Evolutionary conservation across 1,140 invertebrate genomes (phyloP), one percentile per base, ranked within the genome.

Genomic region (Eueides isabella): DNA sequence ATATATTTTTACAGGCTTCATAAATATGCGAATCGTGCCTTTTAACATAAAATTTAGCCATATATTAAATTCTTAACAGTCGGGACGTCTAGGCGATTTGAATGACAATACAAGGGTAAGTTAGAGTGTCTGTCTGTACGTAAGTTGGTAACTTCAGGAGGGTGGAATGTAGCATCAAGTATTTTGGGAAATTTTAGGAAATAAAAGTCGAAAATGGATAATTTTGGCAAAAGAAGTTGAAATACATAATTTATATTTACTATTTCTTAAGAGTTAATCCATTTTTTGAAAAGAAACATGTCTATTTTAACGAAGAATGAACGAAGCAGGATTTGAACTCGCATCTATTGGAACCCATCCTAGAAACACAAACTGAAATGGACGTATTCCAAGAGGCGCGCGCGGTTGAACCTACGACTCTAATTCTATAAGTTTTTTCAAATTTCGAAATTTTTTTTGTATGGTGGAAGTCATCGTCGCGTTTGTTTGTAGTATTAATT

Each of bases 41-140:
- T 62, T 62, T 62, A n/a, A 62, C 61, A 62, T 62, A 62, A 62
- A 62, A 62, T 62, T 62, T 62, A 62, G 12, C 61, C 61, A 62
- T 62, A 62, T 30, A 62, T 79, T 71, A 79, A 79, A 79, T 77
- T 78, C 63, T 69, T 71, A 66, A 62, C 76, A 63, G 30, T 63
- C 63, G 71, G 29, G 30, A 65, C 69, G 80, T 77, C 77, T 77
- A 74, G 73, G 29, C 62, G 61, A 81, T 81, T 81, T 79, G 73
- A 81, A 81, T 81, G 71, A 81, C 80, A 81, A 81, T 79, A 33
- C 74, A 33, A 19, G 67, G 67, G 66, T 68, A 48, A 66, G 33
- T 26, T 65, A 29, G 61, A 41, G n/a, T 65, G 68, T 63, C 66
- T 62, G 67, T 61, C 55, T 70, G 33, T 70, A 44, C 33, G 23